phyloP scores from a whole-genome alignment of 35 echinoderm and acorn worm genomes.

The Apostichopus japonicus region DNA sequence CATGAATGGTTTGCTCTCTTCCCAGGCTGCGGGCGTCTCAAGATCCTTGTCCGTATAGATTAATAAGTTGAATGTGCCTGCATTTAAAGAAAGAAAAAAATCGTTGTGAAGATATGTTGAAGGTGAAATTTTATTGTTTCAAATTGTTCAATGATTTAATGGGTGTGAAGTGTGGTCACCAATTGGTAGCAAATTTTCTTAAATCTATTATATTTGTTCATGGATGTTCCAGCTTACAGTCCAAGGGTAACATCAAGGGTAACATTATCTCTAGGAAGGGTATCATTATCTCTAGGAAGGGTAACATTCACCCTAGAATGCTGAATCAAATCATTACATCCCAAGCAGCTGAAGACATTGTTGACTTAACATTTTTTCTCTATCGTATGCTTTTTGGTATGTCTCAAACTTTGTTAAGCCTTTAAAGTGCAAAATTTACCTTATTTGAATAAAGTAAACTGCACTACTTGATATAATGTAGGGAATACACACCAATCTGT shows the following conservation, averaged over 20 bases:
- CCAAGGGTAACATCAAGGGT: background rate
- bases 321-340: no score
- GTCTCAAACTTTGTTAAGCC: no score
- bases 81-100: background rate
- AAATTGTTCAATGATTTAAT: background rate
- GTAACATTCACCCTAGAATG: background rate
- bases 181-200: background rate
- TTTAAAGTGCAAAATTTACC: no score
- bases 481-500: no score
- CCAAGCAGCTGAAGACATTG: no score
- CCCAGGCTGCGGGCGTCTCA: conserved; percentile 81
- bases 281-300: background rate
- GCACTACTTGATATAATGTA: no score
- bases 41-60: conserved; percentile 95
- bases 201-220: background rate
- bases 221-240: no score
- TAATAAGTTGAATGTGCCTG: conserved; percentile 93
- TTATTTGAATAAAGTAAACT: no score
- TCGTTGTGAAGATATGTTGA: background rate
- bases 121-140: background rate
- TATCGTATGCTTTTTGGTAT: no score
- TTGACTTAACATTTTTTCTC: no score
- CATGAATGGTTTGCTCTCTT: conserved; percentile 84
- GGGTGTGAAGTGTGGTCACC: no score
- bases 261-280: background rate